Evolutionary conservation across 1,140 invertebrate species (phyloP).

Genomic region (Heliothis subflexa): DNA sequence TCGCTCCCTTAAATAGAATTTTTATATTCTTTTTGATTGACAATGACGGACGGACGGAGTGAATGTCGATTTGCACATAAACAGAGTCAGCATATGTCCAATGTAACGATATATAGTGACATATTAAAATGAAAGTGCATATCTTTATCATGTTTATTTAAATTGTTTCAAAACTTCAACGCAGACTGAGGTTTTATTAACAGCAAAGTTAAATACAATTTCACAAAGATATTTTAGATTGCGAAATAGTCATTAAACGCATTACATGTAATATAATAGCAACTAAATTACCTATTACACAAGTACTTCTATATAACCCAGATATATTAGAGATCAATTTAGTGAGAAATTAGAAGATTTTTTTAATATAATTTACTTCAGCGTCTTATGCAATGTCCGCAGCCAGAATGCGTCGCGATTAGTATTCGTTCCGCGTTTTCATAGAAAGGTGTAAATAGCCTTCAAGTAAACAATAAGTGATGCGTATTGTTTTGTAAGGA

Average conservation of each 20-base stretch:
- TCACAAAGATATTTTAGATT: neutral
- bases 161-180: neutral
- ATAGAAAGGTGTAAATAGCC: constrained; percentile 11
- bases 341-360: constrained; percentile 20
- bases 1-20: constrained; percentile 6
- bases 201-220: neutral
- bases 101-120: no score
- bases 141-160: neutral
- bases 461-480: neutral
- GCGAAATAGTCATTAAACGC: constrained; percentile 11
- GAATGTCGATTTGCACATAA: constrained; percentile 11
- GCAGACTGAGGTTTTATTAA: no score
- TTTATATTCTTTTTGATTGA: constrained; percentile 15
- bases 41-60: neutral
- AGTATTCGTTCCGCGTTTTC: neutral
- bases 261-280: neutral
- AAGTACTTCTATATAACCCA: constrained; percentile 6
- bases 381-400: constrained; percentile 5
- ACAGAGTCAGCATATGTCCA: neutral
- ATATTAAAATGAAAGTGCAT: no score
- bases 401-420: neutral
- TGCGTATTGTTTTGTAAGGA: constrained; percentile 8
- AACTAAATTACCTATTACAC: constrained; percentile 18
- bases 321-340: constrained; percentile 12
- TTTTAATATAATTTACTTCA: neutral